Evolutionary conservation across 1,140 invertebrate genomes (phyloP), one percentile per base, ranked within the genome.

Genomic region (Drosophila nikananu): DNA sequence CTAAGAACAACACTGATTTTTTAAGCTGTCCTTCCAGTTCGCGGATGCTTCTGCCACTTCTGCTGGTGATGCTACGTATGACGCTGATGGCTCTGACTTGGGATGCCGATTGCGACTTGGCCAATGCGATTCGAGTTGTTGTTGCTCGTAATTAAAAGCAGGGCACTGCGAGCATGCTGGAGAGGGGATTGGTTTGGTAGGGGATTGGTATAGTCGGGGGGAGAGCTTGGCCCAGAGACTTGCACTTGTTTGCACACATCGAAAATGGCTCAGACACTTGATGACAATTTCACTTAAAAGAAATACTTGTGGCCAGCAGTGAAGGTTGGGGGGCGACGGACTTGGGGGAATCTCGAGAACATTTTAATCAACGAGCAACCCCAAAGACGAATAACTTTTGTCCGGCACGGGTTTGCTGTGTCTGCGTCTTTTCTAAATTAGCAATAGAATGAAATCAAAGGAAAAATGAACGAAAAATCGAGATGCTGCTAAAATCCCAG

Each of bases 261-360:
- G 81, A 89, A 71, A 89, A 89, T 89, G 76, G 77, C 86, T 65
- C 77, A 84, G 84, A 87, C 84, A 87, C 81, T 87, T 89, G 84
- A 87, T 89, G 84, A 87, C 84, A 87, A 83, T 84, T 87, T 90
- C 78, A 81, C 84, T 87, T 89, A 89, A 89, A 89, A 80, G 83
- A 83, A 87, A 78, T 89, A 89, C 81, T 89, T 72, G 58, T 62
- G 65, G 61, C 63, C 41, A 27, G 71, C 58, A 17, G 39, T 41
- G 48, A 21, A 44, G 19, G 58, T 25, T 21, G 30, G 32, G 49
- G 60, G 17, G 32, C 35, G 35, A 35, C 54, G 41, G 58, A 49
- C 30, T 37, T 57, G 23, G 17, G 54, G 46, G 46, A 30, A 46
- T 57, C 60, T 44, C 37, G 42, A 70, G 48, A 76, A 78, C 84